These are phyloP conservation scores for Stigmatopora nigra DNA, from an alignment of 2,113 vertebrate species.

Conservation along the genomic window DNA sequence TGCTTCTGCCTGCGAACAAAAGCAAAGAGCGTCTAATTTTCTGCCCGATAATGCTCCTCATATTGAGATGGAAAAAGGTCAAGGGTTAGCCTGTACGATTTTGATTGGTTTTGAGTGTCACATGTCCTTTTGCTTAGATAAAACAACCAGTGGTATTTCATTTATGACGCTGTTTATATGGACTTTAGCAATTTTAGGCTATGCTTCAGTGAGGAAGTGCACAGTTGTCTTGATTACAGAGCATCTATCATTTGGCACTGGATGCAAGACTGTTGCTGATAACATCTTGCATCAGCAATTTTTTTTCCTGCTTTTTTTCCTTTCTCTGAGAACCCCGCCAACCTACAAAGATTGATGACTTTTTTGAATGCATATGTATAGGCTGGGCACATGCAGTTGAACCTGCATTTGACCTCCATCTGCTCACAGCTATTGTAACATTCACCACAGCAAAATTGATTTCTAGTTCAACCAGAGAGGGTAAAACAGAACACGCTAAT, in stretches of 20 bases:
- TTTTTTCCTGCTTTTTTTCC: constrained; percentile 38
- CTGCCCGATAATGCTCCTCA: constrained; percentile 77
- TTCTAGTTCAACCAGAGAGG: constrained; percentile 18
- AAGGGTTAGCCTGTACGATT: constrained; percentile 69
- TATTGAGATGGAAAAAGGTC: constrained; percentile 73
- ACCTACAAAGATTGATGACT: constrained; percentile 57
- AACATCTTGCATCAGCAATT: constrained; percentile 39
- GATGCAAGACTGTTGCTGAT: constrained; percentile 29
- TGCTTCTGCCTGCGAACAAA: constrained; percentile 67
- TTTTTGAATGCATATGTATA: constrained; percentile 65
- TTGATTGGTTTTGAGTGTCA: constrained; percentile 71
- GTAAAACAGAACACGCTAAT: constrained; percentile 5
- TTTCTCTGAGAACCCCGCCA: constrained; percentile 31
- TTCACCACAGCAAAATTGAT: constrained; percentile 17
- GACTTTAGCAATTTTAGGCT: constrained; percentile 46
- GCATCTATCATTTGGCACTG: constrained; percentile 31
- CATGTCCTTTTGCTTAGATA: constrained; percentile 43
- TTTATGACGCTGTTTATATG: constrained; percentile 41
- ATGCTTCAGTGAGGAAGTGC: constrained; percentile 37
- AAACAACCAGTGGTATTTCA: constrained; percentile 63
- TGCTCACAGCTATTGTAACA: constrained; percentile 26
- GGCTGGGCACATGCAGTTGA: constrained; percentile 54
- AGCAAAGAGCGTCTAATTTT: constrained; percentile 74
- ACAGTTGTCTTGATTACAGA: constrained; percentile 45
- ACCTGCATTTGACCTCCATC: constrained; percentile 66